A percentile compares a stretch with the other conserved stretches of the same genome.
Evolutionary conservation across 2,888 invertebrate species (phyloP).

Genomic region (Diabrotica balteata): DNA sequence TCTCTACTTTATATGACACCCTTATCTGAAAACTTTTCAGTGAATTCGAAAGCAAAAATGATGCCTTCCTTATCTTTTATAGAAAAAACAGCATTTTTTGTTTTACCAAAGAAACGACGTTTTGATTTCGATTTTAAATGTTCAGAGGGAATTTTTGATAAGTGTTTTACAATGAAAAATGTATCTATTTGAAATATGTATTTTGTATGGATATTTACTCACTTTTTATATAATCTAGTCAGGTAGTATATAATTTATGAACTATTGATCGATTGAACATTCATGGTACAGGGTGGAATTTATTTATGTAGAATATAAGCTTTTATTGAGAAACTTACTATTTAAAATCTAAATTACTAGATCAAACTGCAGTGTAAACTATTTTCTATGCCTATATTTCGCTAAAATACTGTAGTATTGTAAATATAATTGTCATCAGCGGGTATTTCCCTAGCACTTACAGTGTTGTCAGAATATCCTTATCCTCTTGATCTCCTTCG

Average conservation of each 20-base stretch:
- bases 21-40: not conserved
- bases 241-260: conserved; percentile 33
- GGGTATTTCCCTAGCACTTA: too few species aligned
- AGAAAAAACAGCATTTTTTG: conserved; percentile 26
- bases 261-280: conserved; percentile 13
- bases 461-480: too few species aligned
- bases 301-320: not conserved
- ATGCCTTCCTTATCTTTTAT: conserved; percentile 25
- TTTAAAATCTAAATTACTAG: too few species aligned
- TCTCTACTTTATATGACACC: too few species aligned
- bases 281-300: conserved; percentile 29
- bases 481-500: too few species aligned
- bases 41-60: not conserved
- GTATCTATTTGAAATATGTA: conserved; percentile 34
- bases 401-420: too few species aligned
- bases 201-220: conserved; percentile 46
- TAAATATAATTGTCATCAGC: too few species aligned
- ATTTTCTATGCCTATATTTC: too few species aligned
- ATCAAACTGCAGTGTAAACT: too few species aligned
- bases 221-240: conserved; percentile 44
- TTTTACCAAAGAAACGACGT: conserved; percentile 38
- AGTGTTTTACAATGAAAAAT: conserved; percentile 31
- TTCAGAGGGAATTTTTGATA: conserved; percentile 37
- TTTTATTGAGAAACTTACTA: too few species aligned
- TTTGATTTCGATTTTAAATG: conserved; percentile 31